A percentile compares a stretch with the other conserved stretches of the same genome.
Conservation (phyloP, 53 echinoderm and acorn worm genomes). For the Paracentrotus lividus region DNA sequence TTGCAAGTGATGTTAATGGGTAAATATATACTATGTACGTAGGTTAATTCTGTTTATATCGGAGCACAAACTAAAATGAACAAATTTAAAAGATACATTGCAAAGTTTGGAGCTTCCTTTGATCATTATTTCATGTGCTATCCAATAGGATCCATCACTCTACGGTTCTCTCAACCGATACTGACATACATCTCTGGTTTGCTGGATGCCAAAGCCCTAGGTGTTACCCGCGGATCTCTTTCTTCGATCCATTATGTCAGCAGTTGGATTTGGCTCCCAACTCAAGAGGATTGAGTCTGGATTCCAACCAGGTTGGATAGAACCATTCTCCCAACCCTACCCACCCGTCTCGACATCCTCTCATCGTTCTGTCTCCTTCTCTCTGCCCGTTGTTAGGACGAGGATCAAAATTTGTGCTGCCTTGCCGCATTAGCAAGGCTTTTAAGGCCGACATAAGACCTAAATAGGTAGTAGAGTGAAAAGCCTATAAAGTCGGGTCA, state of each 20-base stretch:
- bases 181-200: slow-evolving; percentile 59
- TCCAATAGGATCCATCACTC: slow-evolving; percentile 38
- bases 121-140: neutral
- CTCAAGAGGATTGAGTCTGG: slow-evolving; percentile 54
- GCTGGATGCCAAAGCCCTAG: slow-evolving; percentile 54
- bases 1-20: too few relatives aligned
- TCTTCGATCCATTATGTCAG: slow-evolving; percentile 64
- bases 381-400: slow-evolving; percentile 29
- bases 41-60: too few relatives aligned
- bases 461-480: slow-evolving; percentile 47
- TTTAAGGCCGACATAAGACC: slow-evolving; percentile 19
- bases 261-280: slow-evolving; percentile 61
- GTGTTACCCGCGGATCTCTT: slow-evolving; percentile 62
- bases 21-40: too few relatives aligned
- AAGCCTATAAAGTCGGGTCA: slow-evolving; percentile 56
- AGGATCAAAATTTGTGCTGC: slow-evolving; percentile 53
- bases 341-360: neutral
- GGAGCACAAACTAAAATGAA: neutral
- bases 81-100: neutral
- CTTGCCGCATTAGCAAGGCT: slow-evolving; percentile 32
- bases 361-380: neutral
- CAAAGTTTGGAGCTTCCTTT: too few relatives aligned
- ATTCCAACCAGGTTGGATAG: slow-evolving; percentile 61
- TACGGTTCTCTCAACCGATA: neutral
- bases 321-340: neutral